Evolutionary conservation across 2,888 invertebrate species (phyloP).

Genomic region (Muschampia plurimacula): DNA sequence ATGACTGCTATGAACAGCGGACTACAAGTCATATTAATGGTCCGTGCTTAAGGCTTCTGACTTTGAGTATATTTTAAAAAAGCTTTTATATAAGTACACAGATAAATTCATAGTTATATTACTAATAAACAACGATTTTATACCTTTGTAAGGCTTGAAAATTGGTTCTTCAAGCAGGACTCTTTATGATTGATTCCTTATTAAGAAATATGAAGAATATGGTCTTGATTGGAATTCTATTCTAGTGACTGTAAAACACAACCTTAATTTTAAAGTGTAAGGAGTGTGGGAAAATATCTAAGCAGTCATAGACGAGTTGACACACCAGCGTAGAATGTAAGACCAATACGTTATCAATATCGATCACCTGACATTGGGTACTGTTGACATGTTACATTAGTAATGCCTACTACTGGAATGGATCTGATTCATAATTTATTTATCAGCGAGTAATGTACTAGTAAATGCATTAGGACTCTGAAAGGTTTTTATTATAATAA

Average conservation of each 20-base stretch:
- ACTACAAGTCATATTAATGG: not conserved
- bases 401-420: conserved; percentile 16
- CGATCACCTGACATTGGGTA: conserved; percentile 14
- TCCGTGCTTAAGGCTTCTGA: not conserved
- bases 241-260: not conserved
- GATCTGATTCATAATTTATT: conserved; percentile 32
- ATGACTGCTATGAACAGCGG: not conserved
- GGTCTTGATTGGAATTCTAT: conserved; percentile 3
- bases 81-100: not conserved
- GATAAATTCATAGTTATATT: too few relatives aligned
- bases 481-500: conserved; percentile 1
- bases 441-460: conserved; percentile 17
- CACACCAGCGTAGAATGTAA: conserved; percentile 27
- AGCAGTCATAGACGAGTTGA: conserved; percentile 7
- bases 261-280: not conserved
- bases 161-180: not conserved
- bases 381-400: conserved; percentile 31
- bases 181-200: not conserved
- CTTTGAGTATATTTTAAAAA: not conserved
- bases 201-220: not conserved
- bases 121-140: too few relatives aligned
- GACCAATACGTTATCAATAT: conserved; percentile 25
- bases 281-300: conserved; percentile 22
- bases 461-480: not conserved
- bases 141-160: not conserved